A percentile compares a stretch with the other conserved stretches of the same genome.
Conservation (phyloP, 2,797 vertebrate species). For the Salarias fasciatus region DNA sequence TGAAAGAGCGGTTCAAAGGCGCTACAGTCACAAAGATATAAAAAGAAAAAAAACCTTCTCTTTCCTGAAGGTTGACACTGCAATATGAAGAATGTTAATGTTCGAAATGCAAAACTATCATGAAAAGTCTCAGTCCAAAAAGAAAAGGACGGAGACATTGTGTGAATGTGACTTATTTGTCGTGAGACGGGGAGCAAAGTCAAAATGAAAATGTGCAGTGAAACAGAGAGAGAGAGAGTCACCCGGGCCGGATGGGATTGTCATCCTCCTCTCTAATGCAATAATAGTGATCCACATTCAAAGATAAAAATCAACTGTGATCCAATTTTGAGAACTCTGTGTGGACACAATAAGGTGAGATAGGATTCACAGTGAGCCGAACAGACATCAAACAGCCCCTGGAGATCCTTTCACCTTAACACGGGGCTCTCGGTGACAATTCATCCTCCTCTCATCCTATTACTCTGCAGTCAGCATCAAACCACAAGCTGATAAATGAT, state of each 20-base stretch:
- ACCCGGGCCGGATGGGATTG: conserved; percentile 9
- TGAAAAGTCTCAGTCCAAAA: conserved; percentile 26
- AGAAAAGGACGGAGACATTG: conserved; percentile 18
- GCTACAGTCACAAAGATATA: conserved; percentile 40
- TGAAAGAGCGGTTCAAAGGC: conserved; percentile 51
- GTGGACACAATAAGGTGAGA: conserved; percentile 56
- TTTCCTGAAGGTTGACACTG: conserved; percentile 37
- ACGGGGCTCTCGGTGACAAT: conserved; percentile 48
- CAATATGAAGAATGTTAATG: conserved; percentile 29
- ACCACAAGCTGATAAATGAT: conserved; percentile 49
- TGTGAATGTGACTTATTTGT: conserved; percentile 11
- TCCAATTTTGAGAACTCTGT: conserved; percentile 58
- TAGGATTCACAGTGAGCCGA: conserved; percentile 52
- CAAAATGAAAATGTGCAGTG: conserved; percentile 33
- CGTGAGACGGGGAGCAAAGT: conserved; percentile 12
- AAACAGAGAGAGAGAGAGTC: conserved; percentile 30
- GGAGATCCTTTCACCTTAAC: conserved; percentile 57
- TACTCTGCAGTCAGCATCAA: conserved; percentile 44
- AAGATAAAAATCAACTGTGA: conserved; percentile 61
- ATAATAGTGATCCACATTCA: conserved; percentile 50
- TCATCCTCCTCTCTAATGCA: conserved; percentile 29
- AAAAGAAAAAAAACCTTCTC: conserved; percentile 26
- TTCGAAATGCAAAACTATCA: conserved; percentile 42
- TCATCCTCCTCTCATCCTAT: conserved; percentile 50
- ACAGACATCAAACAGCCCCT: conserved; percentile 60